Conservation (phyloP, 2,113 vertebrate genomes). For the Prunella himalayana region DNA sequence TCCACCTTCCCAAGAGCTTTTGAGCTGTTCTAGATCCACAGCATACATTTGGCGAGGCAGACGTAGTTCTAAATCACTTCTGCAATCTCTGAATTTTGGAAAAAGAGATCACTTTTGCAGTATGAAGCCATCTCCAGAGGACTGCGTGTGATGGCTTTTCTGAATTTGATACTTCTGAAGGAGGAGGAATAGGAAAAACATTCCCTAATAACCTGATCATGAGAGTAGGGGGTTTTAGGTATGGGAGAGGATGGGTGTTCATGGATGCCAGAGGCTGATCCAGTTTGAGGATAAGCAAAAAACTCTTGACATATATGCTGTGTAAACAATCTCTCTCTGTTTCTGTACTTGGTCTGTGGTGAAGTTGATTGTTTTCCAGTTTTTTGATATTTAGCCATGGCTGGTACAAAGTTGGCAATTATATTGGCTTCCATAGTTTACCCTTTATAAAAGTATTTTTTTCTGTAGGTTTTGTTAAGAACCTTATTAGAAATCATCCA, state of each 20-base stretch:
- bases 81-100: background rate
- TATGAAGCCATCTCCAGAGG: background rate
- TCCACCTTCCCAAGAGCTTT: background rate
- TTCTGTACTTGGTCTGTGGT: background rate
- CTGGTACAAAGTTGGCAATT: background rate
- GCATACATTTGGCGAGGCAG: background rate
- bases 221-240: background rate
- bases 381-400: background rate
- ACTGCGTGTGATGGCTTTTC: background rate
- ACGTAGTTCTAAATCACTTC: background rate
- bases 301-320: background rate
- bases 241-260: rapidly evolving
- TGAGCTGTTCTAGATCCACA: background rate
- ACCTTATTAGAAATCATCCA: background rate
- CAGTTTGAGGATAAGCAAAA: background rate
- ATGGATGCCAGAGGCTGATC: background rate
- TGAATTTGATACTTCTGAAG: background rate
- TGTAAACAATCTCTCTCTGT: background rate
- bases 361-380: background rate
- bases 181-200: background rate
- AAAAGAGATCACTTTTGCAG: background rate
- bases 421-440: background rate
- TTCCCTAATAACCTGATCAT: background rate
- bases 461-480: background rate
- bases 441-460: background rate